phyloP scores from a whole-genome alignment of 2,888 invertebrate species.

The Xanthia icteritia region DNA sequence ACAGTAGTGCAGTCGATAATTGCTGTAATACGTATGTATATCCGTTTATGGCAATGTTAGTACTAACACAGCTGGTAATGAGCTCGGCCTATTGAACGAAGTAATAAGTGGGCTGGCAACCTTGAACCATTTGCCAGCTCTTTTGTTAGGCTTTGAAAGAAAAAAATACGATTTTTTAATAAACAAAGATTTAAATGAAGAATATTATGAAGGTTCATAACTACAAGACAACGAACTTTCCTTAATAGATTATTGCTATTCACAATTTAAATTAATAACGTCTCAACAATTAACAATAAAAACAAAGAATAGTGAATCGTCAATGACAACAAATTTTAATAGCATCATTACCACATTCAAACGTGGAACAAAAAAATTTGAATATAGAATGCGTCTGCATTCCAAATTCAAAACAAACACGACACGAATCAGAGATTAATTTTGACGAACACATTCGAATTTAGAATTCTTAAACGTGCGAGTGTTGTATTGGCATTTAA shows the following conservation, averaged over 20 bases:
- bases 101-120: conserved; percentile 60
- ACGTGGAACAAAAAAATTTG: conserved; percentile 67
- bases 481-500: conserved; percentile 53
- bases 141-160: conserved; percentile 50
- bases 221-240: conserved; percentile 11
- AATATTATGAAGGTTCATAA: background rate
- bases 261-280: conserved; percentile 27
- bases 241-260: conserved; percentile 28
- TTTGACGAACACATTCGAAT: conserved; percentile 68
- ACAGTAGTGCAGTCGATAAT: too few species aligned
- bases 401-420: conserved; percentile 67
- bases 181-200: conserved; percentile 19
- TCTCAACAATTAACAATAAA: conserved; percentile 49
- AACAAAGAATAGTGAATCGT: conserved; percentile 46
- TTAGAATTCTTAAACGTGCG: conserved; percentile 65
- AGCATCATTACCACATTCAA: conserved; percentile 63
- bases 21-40: conserved; percentile 40
- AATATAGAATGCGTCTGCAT: conserved; percentile 68
- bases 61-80: conserved; percentile 60
- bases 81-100: conserved; percentile 64
- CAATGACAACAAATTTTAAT: conserved; percentile 59
- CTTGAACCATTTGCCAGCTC: conserved; percentile 66
- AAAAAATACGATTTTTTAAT: conserved; percentile 27
- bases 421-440: conserved; percentile 66
- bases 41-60: conserved; percentile 55